Evolutionary conservation across 2,888 invertebrate species (phyloP), one percentile per base, ranked within the genome.

Genomic region (Nephrocerus scutellatus): DNA sequence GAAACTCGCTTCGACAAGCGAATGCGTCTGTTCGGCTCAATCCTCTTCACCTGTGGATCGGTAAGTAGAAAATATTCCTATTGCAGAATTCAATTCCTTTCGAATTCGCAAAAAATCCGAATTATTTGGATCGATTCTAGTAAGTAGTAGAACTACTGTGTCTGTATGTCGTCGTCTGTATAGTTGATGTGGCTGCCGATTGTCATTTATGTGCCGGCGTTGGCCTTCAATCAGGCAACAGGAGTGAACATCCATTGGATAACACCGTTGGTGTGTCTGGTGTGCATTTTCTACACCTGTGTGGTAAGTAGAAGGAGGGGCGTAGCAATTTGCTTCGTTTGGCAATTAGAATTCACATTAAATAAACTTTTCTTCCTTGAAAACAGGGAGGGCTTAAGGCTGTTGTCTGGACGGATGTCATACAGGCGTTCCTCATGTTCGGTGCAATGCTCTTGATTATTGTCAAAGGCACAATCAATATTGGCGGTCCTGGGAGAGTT

Each of bases 231-330:
- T 64, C 81, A 81, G 80, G 85, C 85, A 3, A 84, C 86, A 5
- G 85, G 85, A 9, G 75, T 83, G 1, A 80, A 82, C 52, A 75
- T 84, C 28, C 85, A 84, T 57, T 72, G 80, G 18, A 74, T 84
- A 1, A 82, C 84, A 3, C 77, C 83, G 2, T 71, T 84, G 13
- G 82, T 84, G 4, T 84, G 84, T 47, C 58, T 79, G 12, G 80
- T 86, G 18, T 85, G 85, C 59, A 86, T 84, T 56, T 82, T 85
- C 61, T 85, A 86, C 56, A 86, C 86, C 0, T 78, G 80, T 42
- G 73, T 84, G 66, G 83, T 83, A 68, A 72, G 77, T 69, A 28
- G 21, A 2, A 4, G 10, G 10, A 22, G 22, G 7, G 22, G 8
- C 8, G 7, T 10, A 8, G 22, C 10, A 10, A 8, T 22, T 7